Evolutionary conservation across 2,888 invertebrate genomes (phyloP).

Genomic region (Aethes cnicana): DNA sequence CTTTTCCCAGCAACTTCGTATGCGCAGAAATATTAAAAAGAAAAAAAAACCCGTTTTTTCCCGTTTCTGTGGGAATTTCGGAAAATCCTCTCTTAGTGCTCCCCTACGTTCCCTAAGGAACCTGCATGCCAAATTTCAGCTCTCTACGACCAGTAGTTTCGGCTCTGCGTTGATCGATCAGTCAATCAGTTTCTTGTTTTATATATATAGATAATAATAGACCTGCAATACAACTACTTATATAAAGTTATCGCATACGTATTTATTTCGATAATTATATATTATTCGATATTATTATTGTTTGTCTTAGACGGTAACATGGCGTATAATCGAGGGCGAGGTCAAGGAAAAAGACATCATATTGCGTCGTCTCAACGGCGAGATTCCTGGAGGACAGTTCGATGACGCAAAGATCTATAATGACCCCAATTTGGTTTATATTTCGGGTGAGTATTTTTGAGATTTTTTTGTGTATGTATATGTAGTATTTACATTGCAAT

Average conservation of each 20-base stretch:
- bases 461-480: not conserved
- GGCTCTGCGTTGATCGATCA: too few species aligned
- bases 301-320: constrained; percentile 52
- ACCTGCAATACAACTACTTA: too few species aligned
- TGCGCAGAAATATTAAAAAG: too few species aligned
- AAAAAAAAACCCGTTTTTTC: too few species aligned
- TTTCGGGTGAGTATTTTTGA: constrained; percentile 10
- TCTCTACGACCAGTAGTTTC: too few species aligned
- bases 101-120: too few species aligned
- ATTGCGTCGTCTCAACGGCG: constrained; percentile 51
- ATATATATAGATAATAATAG: too few species aligned
- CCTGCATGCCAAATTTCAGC: too few species aligned
- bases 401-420: constrained; percentile 46
- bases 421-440: constrained; percentile 42
- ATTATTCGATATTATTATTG: not conserved
- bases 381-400: constrained; percentile 57
- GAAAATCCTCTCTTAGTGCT: too few species aligned
- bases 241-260: not conserved
- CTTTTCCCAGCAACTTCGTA: too few species aligned
- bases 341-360: constrained; percentile 61
- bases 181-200: too few species aligned
- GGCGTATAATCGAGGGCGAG: constrained; percentile 61
- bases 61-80: too few species aligned
- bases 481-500: not conserved
- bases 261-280: not conserved